Conservation (phyloP, 2,113 vertebrate species). For the Sakesphorus luctuosus region DNA sequence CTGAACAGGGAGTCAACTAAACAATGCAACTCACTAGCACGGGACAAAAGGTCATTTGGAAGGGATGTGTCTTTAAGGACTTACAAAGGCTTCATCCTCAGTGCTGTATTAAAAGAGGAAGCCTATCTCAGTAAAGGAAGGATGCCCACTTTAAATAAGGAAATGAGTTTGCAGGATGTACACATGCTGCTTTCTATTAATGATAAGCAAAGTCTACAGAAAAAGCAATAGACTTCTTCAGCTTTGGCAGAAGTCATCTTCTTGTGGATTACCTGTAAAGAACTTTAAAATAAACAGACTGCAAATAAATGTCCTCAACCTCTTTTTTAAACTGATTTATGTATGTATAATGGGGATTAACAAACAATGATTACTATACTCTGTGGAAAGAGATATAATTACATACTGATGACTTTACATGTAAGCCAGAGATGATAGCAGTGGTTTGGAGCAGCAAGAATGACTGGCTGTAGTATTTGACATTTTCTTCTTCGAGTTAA, state of each 20-base stretch:
- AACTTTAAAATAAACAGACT: constrained; percentile 66
- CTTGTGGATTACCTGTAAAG: constrained; percentile 74
- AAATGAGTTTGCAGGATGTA: constrained; percentile 87
- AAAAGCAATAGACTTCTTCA: constrained; percentile 50
- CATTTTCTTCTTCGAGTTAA: constrained; percentile 20
- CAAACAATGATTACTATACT: constrained; percentile 55
- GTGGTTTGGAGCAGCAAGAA: background rate
- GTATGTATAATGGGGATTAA: constrained; percentile 35
- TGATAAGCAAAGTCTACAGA: constrained; percentile 77
- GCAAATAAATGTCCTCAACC: constrained; percentile 63
- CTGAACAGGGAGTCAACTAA: constrained; percentile 59
- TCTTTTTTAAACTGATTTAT: constrained; percentile 70
- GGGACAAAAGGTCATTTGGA: constrained; percentile 85
- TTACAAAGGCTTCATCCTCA: constrained; percentile 81
- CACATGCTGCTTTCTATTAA: constrained; percentile 89
- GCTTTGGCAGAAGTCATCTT: constrained; percentile 48
- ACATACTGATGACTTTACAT: constrained; percentile 38
- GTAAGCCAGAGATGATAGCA: background rate
- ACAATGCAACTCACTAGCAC: constrained; percentile 73
- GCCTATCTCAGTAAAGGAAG: constrained; percentile 83
- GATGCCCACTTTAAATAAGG: constrained; percentile 89
- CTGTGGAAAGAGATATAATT: constrained; percentile 60
- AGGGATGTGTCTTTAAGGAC: constrained; percentile 82
- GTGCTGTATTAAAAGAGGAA: constrained; percentile 81
- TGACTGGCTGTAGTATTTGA: background rate